Evolutionary conservation across 2,797 vertebrate species (phyloP), one percentile per base, ranked within the genome.

Genomic region (Calcarius lapponicus): DNA sequence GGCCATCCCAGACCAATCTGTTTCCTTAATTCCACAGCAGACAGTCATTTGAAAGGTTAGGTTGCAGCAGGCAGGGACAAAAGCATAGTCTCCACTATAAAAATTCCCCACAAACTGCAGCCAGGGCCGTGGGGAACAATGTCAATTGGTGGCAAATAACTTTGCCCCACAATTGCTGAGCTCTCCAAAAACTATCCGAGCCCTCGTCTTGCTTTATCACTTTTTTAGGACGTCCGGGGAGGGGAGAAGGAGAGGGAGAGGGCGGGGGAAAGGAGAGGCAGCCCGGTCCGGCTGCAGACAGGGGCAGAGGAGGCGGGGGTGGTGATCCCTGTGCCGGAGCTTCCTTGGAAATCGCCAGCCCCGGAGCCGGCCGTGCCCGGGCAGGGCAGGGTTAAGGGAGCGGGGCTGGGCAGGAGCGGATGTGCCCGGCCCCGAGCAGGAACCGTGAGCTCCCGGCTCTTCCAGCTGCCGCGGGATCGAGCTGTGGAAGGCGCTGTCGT

Each of bases 401-500:
- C 24, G 24, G 8, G 16, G 43, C 71, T 17, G 64, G 48, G 9
- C 42, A 6, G 42, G 18, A 36, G 62, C 4, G 16, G 18, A 0
- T 20, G 53, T 45, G 43, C 18, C 19, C 13, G 25, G 17, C 17
- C 4, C 56, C 15, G 17, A 34, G 43, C 20, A 4, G 48, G 24
- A 56, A 15, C 42, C 32, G 6, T 3, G 42, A 51, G 21, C 43
- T 9, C 18, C 25, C 7, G 7, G 18, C 57, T 15, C 22, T 32
- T 3, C 13, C 45, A 3, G 64, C 57, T 47, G 34, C 57, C 6
- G 19, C 19, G 3, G 40, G 19, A 5, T 17, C 11, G 22, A 28
- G 7, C 28, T 24, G 34, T 2, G 53, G 6, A 7, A 25, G 40
- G 22, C 15, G 0, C 25, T 40, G 0, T 3, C 6, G 5, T 10